Evolutionary conservation across 2,888 invertebrate genomes (phyloP).

Genomic region (Plagodis pulveraria): DNA sequence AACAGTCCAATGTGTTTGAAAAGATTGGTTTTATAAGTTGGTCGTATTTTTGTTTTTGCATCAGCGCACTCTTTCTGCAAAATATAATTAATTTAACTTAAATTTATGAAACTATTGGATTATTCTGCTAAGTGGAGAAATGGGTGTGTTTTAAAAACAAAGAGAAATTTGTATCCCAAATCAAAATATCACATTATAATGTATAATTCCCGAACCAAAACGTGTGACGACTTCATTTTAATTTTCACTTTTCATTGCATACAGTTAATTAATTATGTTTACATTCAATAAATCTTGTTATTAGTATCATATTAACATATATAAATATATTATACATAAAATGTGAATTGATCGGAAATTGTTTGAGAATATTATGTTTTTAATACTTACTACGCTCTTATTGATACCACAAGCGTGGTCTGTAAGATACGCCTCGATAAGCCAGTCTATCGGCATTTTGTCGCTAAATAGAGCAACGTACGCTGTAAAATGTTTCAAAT

Average conservation of each 20-base stretch:
- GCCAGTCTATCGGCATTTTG: slow-evolving; percentile 99
- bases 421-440: slow-evolving; percentile 94
- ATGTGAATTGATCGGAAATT: too few species aligned
- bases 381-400: slow-evolving; percentile 86
- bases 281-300: too few species aligned
- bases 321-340: too few species aligned
- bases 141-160: too few species aligned
- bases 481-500: slow-evolving; percentile 93
- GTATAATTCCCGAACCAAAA: too few species aligned
- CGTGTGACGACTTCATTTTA: too few species aligned
- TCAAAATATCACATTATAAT: too few species aligned
- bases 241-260: too few species aligned
- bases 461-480: slow-evolving; percentile 98
- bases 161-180: too few species aligned
- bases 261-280: too few species aligned
- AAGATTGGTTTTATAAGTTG: slow-evolving; percentile 94
- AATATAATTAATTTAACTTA: slow-evolving; percentile 11
- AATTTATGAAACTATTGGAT: not conserved
- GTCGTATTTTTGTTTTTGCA: slow-evolving; percentile 91
- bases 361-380: too few species aligned
- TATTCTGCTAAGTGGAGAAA: too few species aligned
- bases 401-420: slow-evolving; percentile 95
- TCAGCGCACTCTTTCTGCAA: slow-evolving; percentile 93
- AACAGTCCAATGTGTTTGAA: slow-evolving; percentile 98
- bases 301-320: not conserved